Base-by-base conservation (phyloP, 2,888 invertebrate species). In the Drosophila emarginata region DNA sequence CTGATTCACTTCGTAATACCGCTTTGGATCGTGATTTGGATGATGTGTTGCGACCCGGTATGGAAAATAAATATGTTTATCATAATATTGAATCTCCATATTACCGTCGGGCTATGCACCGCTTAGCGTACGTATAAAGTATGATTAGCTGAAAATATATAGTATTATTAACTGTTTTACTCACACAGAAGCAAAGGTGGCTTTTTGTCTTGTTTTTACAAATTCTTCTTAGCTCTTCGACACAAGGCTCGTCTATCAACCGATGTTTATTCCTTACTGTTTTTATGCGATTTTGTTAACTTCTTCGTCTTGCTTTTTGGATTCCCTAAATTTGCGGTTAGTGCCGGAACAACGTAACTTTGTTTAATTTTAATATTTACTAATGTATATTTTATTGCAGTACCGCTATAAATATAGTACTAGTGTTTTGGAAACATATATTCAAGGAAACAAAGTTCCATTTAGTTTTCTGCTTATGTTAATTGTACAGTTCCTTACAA, bases 231-330 rank as follows among this genome's bases (percentile, higher is more conserved):
- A 76, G 94, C 93, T 82, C 61, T 91, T 23, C 64, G 88, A 2
- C 73, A 87, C 50, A 89, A 89, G 58, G 77, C 89, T 7, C 83
- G 91, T 1, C 65, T 90, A 3, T 88, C 91, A 14, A 79, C 87
- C n/a, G 91, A 91, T 76, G 97, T 99, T 11, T 99, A 99, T 92
- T 97, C 98, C 0, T 96, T 96, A 90, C 98, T 99, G 97, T 99
- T 99, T 92, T 93, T 98, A 76, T 98, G 99, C 91, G 99, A 99
- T 92, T 98, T 99, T 92, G 95, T 98, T 91, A 98, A 98, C 91
- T 98, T 99, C 91, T 94, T 99, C 79, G 97, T 99, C 23, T 94
- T 99, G 62, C 95, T 99, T 70, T 97, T 99, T 91, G 98, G 98
- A 68, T 99, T 98, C 90, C 96, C 97, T 26, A 96, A 97, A 2